Evolutionary conservation across 1,140 invertebrate species (phyloP), one percentile per base, ranked within the genome.

Genomic region (Bombus haemorrhoidalis): DNA sequence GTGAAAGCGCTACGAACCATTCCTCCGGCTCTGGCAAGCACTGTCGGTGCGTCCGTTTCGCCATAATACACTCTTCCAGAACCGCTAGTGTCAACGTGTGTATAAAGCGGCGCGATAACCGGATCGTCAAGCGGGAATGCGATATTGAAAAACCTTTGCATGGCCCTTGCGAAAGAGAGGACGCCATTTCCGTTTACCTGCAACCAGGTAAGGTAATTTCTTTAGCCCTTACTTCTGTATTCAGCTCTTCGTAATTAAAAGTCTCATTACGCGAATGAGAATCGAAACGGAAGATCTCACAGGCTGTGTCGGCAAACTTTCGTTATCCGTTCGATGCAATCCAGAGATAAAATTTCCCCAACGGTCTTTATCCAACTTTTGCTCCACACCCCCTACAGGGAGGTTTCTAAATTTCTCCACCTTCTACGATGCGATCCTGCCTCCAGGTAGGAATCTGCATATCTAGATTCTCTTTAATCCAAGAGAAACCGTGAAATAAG

Each of bases 151-250:
- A 98, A 99, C 71, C 96, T 96, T 32, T 98, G 97, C 82, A 99
- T 97, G 73, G 98, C 97, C 22, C 97, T 97, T 87, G 97, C 95
- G 92, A 99, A 99, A 5, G 98, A 98, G n/a, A 99, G 91, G 25
- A 99, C 95, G 47, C 98, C 98, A 95, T 98, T 99, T 92, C 97
- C 97, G 94, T 99, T 99, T 74, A 99, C 97, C 98, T 99, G 95
- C 28, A 96, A 96, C 43, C 41, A 32, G 22, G 32, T 43, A 57
- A 73, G 10, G 80, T 41, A 53, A 73, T 25, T 28, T 32, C 13
- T 39, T 83, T 13, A 68, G 15, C 34, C 18, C 9, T 39, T 39
- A 9, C 9, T 22, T 37, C 8, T 10, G 2, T 25, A 34, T 34
- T 37, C 32, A 32, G 18, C 66, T 22, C 15, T 4, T 5, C 6